These are phyloP conservation scores for Acanthis flammea DNA, from an alignment of 2,797 vertebrate genomes.

Conservation along the genomic window DNA sequence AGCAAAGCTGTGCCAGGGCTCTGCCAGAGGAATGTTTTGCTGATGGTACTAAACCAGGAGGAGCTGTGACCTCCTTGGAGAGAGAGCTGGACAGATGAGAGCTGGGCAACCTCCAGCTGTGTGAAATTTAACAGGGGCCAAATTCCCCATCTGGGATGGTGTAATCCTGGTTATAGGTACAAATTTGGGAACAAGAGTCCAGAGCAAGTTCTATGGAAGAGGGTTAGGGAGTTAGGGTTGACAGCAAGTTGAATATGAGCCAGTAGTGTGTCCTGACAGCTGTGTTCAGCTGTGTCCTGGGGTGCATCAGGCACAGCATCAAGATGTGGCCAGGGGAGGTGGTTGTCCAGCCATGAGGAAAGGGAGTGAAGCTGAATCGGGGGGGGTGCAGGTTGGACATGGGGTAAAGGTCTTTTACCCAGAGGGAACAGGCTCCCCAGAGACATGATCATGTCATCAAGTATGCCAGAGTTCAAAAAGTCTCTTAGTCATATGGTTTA, in stretches of 20 bases:
- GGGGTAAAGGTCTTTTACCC: background rate
- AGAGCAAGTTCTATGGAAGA: rapidly evolving
- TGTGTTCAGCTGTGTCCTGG: background rate
- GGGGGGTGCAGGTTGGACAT: background rate
- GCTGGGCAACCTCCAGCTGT: background rate
- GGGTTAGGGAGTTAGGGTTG: background rate
- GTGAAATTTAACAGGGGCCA: background rate
- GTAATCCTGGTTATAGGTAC: background rate
- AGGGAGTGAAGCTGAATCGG: background rate
- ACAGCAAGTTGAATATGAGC: background rate
- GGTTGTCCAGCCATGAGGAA: background rate
- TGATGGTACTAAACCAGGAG: background rate
- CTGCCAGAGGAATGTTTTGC: background rate
- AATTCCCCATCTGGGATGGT: background rate
- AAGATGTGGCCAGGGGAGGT: background rate
- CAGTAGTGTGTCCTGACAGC: background rate
- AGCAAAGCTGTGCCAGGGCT: background rate
- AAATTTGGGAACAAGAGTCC: background rate
- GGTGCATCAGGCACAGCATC: background rate
- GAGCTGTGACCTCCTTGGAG: background rate
- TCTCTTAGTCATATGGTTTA: background rate
- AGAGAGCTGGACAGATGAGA: background rate
- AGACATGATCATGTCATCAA: background rate
- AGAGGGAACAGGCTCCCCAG: background rate
- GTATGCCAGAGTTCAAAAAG: background rate